Base-by-base conservation (phyloP, 2,797 vertebrate genomes). In the Catostomus latipinnis region DNA sequence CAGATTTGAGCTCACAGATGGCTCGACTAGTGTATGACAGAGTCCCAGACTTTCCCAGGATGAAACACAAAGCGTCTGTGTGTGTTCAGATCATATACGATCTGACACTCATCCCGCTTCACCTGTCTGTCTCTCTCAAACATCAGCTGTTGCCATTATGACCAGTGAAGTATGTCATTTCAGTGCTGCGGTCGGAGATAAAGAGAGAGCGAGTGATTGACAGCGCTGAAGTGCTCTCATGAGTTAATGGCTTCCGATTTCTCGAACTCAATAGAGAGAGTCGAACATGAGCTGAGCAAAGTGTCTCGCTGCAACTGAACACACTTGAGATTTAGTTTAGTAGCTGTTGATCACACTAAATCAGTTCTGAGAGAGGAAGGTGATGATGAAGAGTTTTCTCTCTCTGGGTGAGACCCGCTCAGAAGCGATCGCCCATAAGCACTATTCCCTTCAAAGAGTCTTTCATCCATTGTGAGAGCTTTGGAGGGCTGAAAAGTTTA, bases 101-200 rank as follows among this genome's bases (percentile, higher is more conserved):
- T 61, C 66, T 68, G n/a, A 18, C 66, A 45, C 11, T 68, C 18
- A 69, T 16, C 13, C 7, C 0, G 7, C 10, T 62, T 86, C 58
- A 65, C 57, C 63, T 56, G 56, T 34, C 22, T 62, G 1, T 13
- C 63, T 87, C 82, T 76, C 82, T 84, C 73, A 81, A 72, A 85
- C 83, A 87, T 45, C 81, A 81, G 75, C 70, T 60, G 87, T 90
- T 87, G 86, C 90, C 88, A 91, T 92, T 89, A 89, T 88, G 52
- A 81, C 83, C 65, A 56, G 63, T 73, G 67, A 76, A 76, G 76
- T 18, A 49, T 75, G 62, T 60, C 14, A 80, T 86, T 66, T 85
- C 80, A 83, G 86, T 83, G 72, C 50, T 65, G 78, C 87, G 75
- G 87, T 82, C 87, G 89, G 60, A 70, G 11, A 88, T 83, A 89